These are phyloP conservation scores for Ornithorhynchus anatinus DNA, from an alignment of 2,113 vertebrate species.

Conservation along the genomic window DNA sequence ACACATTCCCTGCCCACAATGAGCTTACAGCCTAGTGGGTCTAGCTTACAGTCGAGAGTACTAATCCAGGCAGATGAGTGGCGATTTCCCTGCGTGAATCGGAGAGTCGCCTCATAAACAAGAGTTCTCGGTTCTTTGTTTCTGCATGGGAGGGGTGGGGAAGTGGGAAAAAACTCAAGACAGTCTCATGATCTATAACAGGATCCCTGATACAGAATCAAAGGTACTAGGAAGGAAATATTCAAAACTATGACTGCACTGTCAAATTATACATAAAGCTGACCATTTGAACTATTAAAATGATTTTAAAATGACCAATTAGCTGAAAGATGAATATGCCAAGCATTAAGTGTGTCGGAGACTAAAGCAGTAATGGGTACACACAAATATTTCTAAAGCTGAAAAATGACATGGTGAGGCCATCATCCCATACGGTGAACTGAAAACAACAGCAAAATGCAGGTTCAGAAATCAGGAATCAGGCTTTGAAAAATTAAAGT, in stretches of 20 bases:
- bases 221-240: slow-evolving; percentile 9
- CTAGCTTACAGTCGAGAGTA: too few relatives aligned
- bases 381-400: not conserved
- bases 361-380: slow-evolving; percentile 5
- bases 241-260: not conserved
- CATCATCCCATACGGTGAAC: not conserved
- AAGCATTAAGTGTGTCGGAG: not conserved
- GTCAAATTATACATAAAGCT: not conserved
- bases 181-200: slow-evolving; percentile 11
- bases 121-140: too few relatives aligned
- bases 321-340: not conserved
- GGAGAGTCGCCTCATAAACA: too few relatives aligned
- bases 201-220: slow-evolving; percentile 4
- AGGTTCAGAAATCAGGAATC: not conserved
- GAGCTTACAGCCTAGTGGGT: too few relatives aligned
- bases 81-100: too few relatives aligned
- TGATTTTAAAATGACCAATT: not conserved
- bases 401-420: slow-evolving; percentile 7
- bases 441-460: slow-evolving; percentile 9
- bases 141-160: too few relatives aligned
- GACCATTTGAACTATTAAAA: not conserved
- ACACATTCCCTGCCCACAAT: too few relatives aligned
- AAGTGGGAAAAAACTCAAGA: too few relatives aligned
- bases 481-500: not conserved
- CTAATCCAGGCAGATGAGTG: too few relatives aligned